Evolutionary conservation across 2,888 invertebrate species (phyloP).

Genomic region (Eugnorisma glareosa): DNA sequence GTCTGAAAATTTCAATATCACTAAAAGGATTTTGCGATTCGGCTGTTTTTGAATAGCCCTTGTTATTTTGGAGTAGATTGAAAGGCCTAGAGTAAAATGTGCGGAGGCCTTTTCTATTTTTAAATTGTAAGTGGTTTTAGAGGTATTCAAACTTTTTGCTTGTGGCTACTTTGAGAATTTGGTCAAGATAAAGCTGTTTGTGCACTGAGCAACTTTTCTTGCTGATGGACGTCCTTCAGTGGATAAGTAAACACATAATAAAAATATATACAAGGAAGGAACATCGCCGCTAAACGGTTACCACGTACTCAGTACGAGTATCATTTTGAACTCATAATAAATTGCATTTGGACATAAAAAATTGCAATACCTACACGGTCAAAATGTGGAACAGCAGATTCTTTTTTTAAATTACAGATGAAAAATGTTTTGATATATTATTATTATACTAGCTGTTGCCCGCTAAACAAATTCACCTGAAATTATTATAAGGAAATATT

Average conservation of each 20-base stretch:
- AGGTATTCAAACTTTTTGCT: conserved; percentile 19
- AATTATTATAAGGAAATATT: no score
- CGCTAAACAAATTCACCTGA: no score
- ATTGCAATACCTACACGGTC: no score
- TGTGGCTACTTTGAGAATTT: neutral
- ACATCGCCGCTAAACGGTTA: no score
- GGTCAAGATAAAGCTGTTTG: neutral
- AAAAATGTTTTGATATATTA: no score
- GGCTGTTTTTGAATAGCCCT: conserved; percentile 69
- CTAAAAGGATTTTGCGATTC: conserved; percentile 75
- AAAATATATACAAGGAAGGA: no score
- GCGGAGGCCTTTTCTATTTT: conserved; percentile 31
- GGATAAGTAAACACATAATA: neutral
- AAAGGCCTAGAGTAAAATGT: conserved; percentile 46
- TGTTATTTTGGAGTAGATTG: conserved; percentile 63
- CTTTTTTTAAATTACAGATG: no score
- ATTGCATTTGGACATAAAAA: no score
- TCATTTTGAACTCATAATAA: no score
- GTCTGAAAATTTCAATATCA: conserved; percentile 73
- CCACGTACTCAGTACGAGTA: no score
- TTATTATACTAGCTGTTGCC: no score
- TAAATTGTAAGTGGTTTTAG: conserved; percentile 27
- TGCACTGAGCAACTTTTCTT: neutral
- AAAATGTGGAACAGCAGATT: no score
- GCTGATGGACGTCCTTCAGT: neutral